Conservation (phyloP, 1,140 invertebrate species). For the Globodera ellingtonae region DNA sequence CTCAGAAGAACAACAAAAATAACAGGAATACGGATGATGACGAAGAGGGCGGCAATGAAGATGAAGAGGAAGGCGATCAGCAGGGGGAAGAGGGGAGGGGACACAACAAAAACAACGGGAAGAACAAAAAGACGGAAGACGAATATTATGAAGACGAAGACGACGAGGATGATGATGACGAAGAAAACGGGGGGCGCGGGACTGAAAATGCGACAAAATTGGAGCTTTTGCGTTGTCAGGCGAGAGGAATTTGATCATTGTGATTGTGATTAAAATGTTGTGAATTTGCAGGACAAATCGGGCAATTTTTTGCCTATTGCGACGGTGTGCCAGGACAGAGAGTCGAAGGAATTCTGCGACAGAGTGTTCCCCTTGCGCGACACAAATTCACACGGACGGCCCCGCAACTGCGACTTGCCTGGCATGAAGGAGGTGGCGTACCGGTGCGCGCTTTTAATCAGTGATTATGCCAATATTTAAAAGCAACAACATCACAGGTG, state of each 20-base stretch:
- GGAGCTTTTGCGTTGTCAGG: constrained; percentile 20
- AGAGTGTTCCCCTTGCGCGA: constrained; percentile 15
- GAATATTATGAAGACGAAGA: neutral
- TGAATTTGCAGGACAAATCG: constrained; percentile 15
- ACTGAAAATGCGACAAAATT: neutral
- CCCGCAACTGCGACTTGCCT: constrained; percentile 26
- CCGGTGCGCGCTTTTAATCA: constrained; percentile 14
- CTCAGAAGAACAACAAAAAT: constrained; percentile 1
- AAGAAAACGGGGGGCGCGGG: neutral
- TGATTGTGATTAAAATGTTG: neutral
- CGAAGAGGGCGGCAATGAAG: neutral
- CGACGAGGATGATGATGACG: constrained; percentile 1
- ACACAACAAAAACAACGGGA: neutral
- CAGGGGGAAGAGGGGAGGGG: neutral
- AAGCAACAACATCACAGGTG: constrained; percentile 5
- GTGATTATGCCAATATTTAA: neutral
- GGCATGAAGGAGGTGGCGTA: constrained; percentile 16
- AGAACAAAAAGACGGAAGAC: neutral
- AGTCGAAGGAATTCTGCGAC: constrained; percentile 18
- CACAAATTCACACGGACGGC: constrained; percentile 23
- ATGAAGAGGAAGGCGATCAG: neutral
- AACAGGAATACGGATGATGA: neutral
- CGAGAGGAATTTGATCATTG: neutral
- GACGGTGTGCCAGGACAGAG: constrained; percentile 20
- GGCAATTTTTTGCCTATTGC: constrained; percentile 29